Base-by-base conservation (phyloP, 2,113 vertebrate species). In the Prinia subflava region DNA sequence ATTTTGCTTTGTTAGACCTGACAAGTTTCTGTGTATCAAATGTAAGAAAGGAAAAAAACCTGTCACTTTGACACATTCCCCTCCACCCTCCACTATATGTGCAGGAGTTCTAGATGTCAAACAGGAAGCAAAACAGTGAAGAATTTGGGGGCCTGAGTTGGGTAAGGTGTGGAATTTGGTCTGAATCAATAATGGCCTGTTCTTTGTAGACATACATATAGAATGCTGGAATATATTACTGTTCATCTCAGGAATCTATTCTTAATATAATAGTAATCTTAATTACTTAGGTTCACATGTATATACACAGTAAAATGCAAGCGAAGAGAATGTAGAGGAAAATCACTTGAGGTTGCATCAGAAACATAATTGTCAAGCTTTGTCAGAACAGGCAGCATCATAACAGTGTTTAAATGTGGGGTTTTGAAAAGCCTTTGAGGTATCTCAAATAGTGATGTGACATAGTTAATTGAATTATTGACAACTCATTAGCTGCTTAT, bases 31-130 rank as follows among this genome's bases (percentile, higher is more conserved):
- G 6, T 8, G 1, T 87, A 62, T 74, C 35, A 37, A 73, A 46
- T 60, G 5, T 62, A n/a, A 73, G 56, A 80, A 70, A 77, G 11
- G 6, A 18, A 16, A 47, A 69, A 57, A 81, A 81, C 5, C 3
- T 82, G 42, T 84, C 31, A 19, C 25, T 93, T 82, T 70, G 71
- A 62, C 30, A 39, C 53, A n/a, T 93, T 76, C 37, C 62, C 65
- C 22, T 8, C 30, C 4, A 25, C 37, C 81, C 41, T 80, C 50
- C 46, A 37, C 55, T 83, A 14, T 55, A 57, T 20, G 50, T 95
- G n/a, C 65, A 89, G 86, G 35, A 89, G 84, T 94, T 94, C 78
- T 94, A 91, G 33, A 53, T 87, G 60, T 91, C 81, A 95, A 78
- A 94, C 0, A 1, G 44, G 56, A 92, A 52, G 52, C 49, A 90